A percentile compares a stretch with the other conserved stretches of the same genome.
phyloP scores from a whole-genome alignment of 2,888 invertebrate genomes.

The Tipula unca region DNA sequence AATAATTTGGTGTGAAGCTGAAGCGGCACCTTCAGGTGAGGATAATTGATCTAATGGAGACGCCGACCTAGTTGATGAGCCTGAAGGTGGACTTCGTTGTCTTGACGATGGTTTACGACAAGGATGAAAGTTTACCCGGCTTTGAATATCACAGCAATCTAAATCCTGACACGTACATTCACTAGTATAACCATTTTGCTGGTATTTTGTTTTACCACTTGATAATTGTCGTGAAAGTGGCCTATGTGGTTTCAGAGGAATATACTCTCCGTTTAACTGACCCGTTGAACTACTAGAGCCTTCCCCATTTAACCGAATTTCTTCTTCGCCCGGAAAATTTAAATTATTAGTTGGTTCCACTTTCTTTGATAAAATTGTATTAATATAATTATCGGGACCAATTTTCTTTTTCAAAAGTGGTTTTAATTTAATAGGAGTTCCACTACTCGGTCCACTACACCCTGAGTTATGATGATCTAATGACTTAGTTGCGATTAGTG shows the following conservation, averaged over 20 bases:
- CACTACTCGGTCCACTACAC: not conserved
- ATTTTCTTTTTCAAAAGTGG: conserved; percentile 56
- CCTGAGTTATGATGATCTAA: conserved; percentile 33
- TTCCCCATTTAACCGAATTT: conserved; percentile 8
- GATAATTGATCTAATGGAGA: conserved; percentile 37
- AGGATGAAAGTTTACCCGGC: conserved; percentile 25
- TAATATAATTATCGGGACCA: conserved; percentile 65
- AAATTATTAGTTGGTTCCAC: conserved; percentile 26
- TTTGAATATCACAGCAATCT: conserved; percentile 8
- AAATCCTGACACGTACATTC: not conserved
- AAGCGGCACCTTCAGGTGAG: conserved; percentile 27
- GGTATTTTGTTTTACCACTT: conserved; percentile 44
- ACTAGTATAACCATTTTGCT: conserved; percentile 28
- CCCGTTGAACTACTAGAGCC: conserved; percentile 28
- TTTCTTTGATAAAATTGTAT: conserved; percentile 45
- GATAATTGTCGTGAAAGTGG: conserved; percentile 60
- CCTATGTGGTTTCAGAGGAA: conserved; percentile 53
- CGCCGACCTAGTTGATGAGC: conserved; percentile 40
- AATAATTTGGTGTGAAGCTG: conserved; percentile 24
- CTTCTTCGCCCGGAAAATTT: not conserved
- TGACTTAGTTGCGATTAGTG: conserved; percentile 37
- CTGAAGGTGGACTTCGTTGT: conserved; percentile 40
- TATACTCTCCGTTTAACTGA: conserved; percentile 29
- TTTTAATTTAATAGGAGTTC: conserved; percentile 45
- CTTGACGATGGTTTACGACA: conserved; percentile 33